phyloP scores from a whole-genome alignment of 1,140 invertebrate genomes.

The Anastrepha ludens region DNA sequence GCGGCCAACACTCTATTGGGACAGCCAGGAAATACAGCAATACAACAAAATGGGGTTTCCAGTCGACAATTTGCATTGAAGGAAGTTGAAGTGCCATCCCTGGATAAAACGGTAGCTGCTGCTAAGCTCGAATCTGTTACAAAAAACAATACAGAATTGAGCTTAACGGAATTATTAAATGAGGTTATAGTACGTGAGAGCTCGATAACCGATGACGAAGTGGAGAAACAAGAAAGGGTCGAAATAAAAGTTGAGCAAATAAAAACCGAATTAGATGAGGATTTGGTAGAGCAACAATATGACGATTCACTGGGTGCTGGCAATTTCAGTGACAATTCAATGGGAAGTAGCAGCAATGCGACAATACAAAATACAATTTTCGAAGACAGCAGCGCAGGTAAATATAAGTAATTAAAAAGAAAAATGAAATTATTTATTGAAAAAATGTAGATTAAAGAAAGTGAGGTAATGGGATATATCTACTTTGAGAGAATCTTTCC shows the following conservation, averaged over 20 bases:
- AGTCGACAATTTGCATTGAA: neutral
- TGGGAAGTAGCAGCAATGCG: neutral
- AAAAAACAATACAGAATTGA: slow-evolving; percentile 15
- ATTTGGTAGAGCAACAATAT: neutral
- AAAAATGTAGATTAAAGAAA: too few relatives aligned
- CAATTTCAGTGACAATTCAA: neutral
- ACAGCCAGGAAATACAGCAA: neutral
- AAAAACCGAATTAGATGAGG: neutral
- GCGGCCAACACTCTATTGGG: neutral
- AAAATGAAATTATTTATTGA: too few relatives aligned
- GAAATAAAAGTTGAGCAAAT: neutral
- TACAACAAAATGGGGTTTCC: neutral
- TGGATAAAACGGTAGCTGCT: neutral
- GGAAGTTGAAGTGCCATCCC: neutral
- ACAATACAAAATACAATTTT: neutral
- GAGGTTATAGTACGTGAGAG: neutral
- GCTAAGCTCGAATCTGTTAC: slow-evolving; percentile 21
- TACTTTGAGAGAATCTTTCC: too few relatives aligned
- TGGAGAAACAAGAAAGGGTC: neutral
- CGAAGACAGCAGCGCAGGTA: neutral
- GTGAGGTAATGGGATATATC: too few relatives aligned
- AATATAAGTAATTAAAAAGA: neutral
- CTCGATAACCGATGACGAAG: neutral
- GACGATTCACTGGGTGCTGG: neutral
- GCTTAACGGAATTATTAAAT: slow-evolving; percentile 13